A percentile compares a stretch with the other conserved stretches of the same genome.
Evolutionary conservation across 2,113 vertebrate genomes (phyloP).

Genomic region (Raja brachyura): DNA sequence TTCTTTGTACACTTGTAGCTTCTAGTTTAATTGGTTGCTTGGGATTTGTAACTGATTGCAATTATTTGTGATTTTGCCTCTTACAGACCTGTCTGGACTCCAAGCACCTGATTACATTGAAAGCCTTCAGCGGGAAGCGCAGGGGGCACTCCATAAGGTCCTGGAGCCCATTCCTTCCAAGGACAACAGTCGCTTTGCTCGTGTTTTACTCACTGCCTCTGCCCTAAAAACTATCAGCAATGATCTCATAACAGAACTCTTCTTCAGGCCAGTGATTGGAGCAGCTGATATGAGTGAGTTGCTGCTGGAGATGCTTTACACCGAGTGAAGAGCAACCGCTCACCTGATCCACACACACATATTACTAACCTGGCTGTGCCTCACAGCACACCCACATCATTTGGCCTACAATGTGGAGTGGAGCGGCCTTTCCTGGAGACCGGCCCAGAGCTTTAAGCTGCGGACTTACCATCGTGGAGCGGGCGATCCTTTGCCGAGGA

Average conservation of each 20-base stretch:
- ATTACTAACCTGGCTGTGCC: neutral
- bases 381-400: neutral
- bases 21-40: neutral
- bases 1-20: neutral
- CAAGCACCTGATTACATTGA: constrained; percentile 61
- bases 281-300: constrained; percentile 66
- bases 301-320: constrained; percentile 72
- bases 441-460: too few species aligned
- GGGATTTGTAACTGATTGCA: neutral
- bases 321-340: constrained; percentile 43
- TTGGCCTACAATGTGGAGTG: neutral
- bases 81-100: constrained; percentile 70
- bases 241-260: constrained; percentile 71
- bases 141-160: constrained; percentile 69
- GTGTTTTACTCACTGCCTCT: constrained; percentile 64
- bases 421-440: too few species aligned
- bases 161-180: constrained; percentile 61
- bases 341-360: neutral
- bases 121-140: constrained; percentile 75
- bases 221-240: constrained; percentile 68
- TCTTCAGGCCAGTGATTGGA: constrained; percentile 80
- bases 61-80: constrained; percentile 31
- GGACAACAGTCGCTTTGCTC: constrained; percentile 64
- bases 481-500: too few species aligned
- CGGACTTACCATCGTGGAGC: too few species aligned